Evolutionary conservation across 1,140 invertebrate species (phyloP).

Genomic region (Polypedilum vanderplanki): DNA sequence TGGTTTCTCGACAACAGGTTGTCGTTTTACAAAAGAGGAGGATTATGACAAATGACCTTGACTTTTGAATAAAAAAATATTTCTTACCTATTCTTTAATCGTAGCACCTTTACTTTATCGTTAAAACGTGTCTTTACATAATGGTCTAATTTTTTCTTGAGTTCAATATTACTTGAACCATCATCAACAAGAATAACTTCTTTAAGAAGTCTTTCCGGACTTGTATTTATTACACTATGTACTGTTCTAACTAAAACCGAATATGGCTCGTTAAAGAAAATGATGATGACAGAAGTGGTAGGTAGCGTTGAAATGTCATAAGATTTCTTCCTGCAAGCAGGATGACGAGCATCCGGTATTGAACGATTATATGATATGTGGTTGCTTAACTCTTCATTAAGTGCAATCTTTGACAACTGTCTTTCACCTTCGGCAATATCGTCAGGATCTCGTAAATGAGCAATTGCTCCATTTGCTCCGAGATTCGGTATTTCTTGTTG

Average conservation of each 20-base stretch:
- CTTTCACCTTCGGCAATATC: constrained; percentile 52
- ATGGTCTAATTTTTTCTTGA: constrained; percentile 67
- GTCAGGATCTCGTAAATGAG: constrained; percentile 51
- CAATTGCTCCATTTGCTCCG: constrained; percentile 58
- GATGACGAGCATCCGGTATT: constrained; percentile 53
- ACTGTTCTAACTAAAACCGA: constrained; percentile 77
- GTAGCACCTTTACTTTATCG: constrained; percentile 65
- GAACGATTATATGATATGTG: constrained; percentile 69
- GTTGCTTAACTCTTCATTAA: constrained; percentile 76
- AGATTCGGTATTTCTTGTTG: constrained; percentile 43
- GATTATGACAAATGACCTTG: too few species aligned
- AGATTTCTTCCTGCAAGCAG: constrained; percentile 44
- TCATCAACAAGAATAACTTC: constrained; percentile 89
- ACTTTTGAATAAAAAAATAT: background rate
- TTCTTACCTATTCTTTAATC: constrained; percentile 60
- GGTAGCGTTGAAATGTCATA: constrained; percentile 48
- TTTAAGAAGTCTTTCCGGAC: constrained; percentile 58
- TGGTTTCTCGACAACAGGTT: background rate
- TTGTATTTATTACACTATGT: constrained; percentile 78
- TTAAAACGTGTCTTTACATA: constrained; percentile 65
- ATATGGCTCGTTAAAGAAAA: constrained; percentile 86
- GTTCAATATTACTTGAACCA: constrained; percentile 68
- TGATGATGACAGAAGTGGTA: constrained; percentile 64
- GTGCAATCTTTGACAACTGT: constrained; percentile 66
- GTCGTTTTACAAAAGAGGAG: too few species aligned